Percentiles rank a stretch among this genome's conserved stretches.
phyloP scores from a whole-genome alignment of 2,888 invertebrate species.

The Eupeodes latifasciatus region DNA sequence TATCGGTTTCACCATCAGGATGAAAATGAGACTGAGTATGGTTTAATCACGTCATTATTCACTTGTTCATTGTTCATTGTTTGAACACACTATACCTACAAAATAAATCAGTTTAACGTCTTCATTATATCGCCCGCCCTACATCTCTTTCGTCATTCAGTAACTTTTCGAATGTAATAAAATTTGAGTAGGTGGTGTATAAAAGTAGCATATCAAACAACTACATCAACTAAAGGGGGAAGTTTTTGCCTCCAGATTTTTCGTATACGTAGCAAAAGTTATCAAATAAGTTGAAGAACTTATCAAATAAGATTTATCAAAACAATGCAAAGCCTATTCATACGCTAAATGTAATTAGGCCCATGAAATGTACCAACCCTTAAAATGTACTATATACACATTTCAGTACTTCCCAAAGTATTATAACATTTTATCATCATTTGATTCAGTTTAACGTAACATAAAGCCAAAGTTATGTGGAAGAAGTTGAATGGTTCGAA shows the following conservation, averaged over 20 bases:
- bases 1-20: background rate
- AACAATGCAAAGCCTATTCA: background rate
- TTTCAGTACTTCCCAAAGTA: background rate
- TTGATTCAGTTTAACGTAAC: background rate
- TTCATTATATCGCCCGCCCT: constrained; percentile 11
- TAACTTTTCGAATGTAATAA: constrained; percentile 24
- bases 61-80: constrained; percentile 1
- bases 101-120: constrained; percentile 22
- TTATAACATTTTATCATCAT: background rate
- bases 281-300: background rate
- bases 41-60: constrained; percentile 8
- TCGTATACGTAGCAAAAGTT: background rate
- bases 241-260: no score
- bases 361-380: constrained; percentile 2
- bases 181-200: background rate
- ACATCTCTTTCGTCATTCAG: background rate
- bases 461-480: background rate
- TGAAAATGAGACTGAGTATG: background rate
- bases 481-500: background rate
- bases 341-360: background rate
- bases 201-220: background rate
- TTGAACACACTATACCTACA: background rate
- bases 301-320: constrained; percentile 28
- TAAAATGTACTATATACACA: background rate
- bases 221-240: background rate